Conservation (phyloP, 2,113 vertebrate species). For the Microcebus jonahi region DNA sequence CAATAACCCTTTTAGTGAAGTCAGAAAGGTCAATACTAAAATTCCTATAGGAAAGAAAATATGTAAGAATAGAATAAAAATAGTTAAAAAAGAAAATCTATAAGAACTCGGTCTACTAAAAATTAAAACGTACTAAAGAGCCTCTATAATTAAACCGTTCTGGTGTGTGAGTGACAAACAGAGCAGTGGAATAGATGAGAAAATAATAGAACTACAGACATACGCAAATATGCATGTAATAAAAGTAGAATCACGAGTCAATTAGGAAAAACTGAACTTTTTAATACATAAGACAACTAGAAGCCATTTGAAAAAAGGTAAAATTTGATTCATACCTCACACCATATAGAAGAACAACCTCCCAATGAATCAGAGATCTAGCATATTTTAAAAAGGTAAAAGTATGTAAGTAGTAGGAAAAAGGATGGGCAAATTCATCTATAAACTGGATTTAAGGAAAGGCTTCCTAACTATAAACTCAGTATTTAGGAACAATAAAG, state of each 20-base stretch:
- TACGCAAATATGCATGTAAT: not conserved
- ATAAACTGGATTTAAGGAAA: no score
- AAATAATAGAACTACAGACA: not conserved
- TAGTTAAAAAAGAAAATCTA: not conserved
- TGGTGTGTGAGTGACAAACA: not conserved
- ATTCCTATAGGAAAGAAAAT: not conserved
- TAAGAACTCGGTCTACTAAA: not conserved
- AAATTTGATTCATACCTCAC: not conserved
- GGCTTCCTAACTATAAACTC: no score
- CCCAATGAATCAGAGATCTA: no score
- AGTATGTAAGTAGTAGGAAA: no score
- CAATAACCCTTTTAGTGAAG: not conserved
- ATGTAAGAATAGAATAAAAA: not conserved
- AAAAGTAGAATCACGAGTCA: not conserved
- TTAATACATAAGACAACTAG: not conserved
- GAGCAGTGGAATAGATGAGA: not conserved
- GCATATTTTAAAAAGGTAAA: no score
- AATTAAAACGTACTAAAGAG: not conserved
- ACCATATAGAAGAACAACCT: not conserved
- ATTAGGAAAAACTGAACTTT: not conserved
- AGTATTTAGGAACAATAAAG: no score
- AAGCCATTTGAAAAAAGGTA: not conserved
- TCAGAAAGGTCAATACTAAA: not conserved
- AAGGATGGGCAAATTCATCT: no score
- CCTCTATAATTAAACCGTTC: not conserved